phyloP scores from a whole-genome alignment of 1,140 invertebrate genomes.

The Prorops nasuta region DNA sequence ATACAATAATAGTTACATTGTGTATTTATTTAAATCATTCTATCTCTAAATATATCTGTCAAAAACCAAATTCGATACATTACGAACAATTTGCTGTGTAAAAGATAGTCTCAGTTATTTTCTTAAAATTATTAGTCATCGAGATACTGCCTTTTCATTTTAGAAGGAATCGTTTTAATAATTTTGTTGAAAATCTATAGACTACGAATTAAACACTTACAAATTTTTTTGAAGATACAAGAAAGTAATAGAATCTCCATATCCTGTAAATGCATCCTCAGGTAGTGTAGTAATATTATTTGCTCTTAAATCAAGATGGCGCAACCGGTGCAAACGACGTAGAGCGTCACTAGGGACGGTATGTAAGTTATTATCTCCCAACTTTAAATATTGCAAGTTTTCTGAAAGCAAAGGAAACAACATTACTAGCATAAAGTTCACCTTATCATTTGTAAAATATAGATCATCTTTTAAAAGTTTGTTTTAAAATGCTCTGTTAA shows the following conservation, averaged over 20 bases:
- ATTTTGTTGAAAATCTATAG: too few relatives aligned
- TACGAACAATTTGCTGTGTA: too few relatives aligned
- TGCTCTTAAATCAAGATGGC: constrained; percentile 82
- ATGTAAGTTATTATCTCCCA: constrained; percentile 83
- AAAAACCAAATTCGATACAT: too few relatives aligned
- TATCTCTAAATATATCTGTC: too few relatives aligned
- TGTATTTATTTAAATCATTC: too few relatives aligned
- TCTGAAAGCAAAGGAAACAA: constrained; percentile 65
- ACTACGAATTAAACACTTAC: constrained; percentile 63
- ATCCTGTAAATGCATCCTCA: constrained; percentile 85
- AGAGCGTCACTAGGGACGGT: constrained; percentile 79
- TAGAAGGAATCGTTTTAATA: too few relatives aligned
- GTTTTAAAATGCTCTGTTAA: not conserved
- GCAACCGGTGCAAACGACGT: constrained; percentile 74
- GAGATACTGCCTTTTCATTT: too few relatives aligned
- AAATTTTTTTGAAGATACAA: constrained; percentile 88
- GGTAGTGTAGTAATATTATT: constrained; percentile 82
- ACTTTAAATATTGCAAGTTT: constrained; percentile 81
- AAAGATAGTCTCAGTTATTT: too few relatives aligned
- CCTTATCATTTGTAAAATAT: constrained; percentile 13
- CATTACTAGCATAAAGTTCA: not conserved
- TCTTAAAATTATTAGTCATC: too few relatives aligned
- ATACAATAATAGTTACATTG: too few relatives aligned
- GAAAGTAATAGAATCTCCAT: constrained; percentile 88
- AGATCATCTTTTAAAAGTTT: too few relatives aligned